phyloP scores from a whole-genome alignment of 2,888 invertebrate species.

The Andrena minutula region DNA sequence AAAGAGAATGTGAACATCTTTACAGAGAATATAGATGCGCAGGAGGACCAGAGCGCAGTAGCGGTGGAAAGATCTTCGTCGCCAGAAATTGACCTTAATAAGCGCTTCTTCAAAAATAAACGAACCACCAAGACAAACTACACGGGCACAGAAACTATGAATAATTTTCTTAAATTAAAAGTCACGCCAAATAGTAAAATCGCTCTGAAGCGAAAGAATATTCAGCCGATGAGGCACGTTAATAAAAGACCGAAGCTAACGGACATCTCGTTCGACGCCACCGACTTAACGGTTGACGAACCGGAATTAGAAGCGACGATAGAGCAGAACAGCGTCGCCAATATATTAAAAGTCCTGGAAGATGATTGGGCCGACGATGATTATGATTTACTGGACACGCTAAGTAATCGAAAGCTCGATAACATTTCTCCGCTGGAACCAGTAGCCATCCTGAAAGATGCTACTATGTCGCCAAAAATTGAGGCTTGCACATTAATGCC shows the following conservation, averaged over 20 bases:
- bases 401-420: slow-evolving; percentile 36
- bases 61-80: slow-evolving; percentile 38
- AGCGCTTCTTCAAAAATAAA: slow-evolving; percentile 85
- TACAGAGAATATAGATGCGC: not conserved
- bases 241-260: slow-evolving; percentile 68
- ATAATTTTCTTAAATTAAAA: slow-evolving; percentile 83
- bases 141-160: slow-evolving; percentile 82
- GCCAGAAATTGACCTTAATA: slow-evolving; percentile 74
- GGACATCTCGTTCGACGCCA: slow-evolving; percentile 77
- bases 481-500: slow-evolving; percentile 74
- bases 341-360: slow-evolving; percentile 82
- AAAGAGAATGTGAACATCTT: too few species aligned
- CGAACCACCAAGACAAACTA: slow-evolving; percentile 72
- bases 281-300: slow-evolving; percentile 82
- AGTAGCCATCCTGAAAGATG: slow-evolving; percentile 61
- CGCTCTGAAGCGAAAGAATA: slow-evolving; percentile 62
- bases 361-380: slow-evolving; percentile 83
- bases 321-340: slow-evolving; percentile 76
- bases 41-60: not conserved
- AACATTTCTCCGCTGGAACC: slow-evolving; percentile 71
- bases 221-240: slow-evolving; percentile 35
- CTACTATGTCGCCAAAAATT: slow-evolving; percentile 85
- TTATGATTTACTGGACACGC: slow-evolving; percentile 75
- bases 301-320: slow-evolving; percentile 76
- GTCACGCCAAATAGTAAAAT: slow-evolving; percentile 79